Conservation (phyloP, 1,140 invertebrate genomes). For the Drosophila equinoxialis region DNA sequence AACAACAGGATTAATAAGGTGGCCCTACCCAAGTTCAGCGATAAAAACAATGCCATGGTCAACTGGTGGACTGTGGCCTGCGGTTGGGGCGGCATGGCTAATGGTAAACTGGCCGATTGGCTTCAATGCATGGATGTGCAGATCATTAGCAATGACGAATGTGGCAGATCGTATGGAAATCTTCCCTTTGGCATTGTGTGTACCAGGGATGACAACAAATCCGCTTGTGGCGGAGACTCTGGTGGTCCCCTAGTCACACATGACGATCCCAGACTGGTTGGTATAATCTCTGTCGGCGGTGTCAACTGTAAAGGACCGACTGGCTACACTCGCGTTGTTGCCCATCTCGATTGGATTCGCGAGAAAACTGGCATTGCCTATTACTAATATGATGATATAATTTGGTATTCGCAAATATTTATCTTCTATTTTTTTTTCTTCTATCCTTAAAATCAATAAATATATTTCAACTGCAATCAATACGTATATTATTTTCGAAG, state of each 20-base stretch:
- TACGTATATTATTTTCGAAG: not conserved
- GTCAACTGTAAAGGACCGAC: constrained; percentile 28
- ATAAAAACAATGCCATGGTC: constrained; percentile 35
- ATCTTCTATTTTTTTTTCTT: no score
- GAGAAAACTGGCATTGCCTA: constrained; percentile 50
- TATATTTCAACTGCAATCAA: not conserved
- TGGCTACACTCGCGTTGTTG: constrained; percentile 39
- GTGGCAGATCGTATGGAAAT: constrained; percentile 30
- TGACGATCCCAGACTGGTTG: constrained; percentile 33
- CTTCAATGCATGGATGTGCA: constrained; percentile 59
- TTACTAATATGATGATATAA: constrained; percentile 28
- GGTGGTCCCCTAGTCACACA: constrained; percentile 77
- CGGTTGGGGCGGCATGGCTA: constrained; percentile 60
- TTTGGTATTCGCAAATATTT: not conserved
- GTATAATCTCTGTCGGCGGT: constrained; percentile 31
- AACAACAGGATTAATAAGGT: constrained; percentile 39
- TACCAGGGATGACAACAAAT: constrained; percentile 36
- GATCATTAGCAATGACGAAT: constrained; percentile 52
- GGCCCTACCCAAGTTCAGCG: constrained; percentile 37
- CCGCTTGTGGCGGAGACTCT: constrained; percentile 84
- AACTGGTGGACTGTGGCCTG: constrained; percentile 55
- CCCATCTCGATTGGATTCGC: constrained; percentile 43
- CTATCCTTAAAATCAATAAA: not conserved
- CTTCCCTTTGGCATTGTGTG: constrained; percentile 46
- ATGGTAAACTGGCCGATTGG: constrained; percentile 49